phyloP scores from a whole-genome alignment of 2,888 invertebrate species.

The Drosophila macrospina region DNA sequence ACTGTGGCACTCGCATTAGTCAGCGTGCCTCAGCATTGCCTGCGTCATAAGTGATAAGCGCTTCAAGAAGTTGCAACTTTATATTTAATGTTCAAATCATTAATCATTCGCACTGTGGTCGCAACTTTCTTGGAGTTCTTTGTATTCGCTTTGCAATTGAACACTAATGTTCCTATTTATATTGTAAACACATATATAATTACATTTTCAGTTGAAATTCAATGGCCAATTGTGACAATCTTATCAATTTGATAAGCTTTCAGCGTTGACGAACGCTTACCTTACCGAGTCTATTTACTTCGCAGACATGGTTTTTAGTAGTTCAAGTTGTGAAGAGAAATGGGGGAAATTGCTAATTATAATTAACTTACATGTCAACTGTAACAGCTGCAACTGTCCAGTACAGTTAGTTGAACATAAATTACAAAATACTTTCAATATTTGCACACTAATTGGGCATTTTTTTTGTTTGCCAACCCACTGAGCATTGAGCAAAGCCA shows the following conservation, averaged over 20 bases:
- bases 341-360: background rate
- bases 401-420: conserved; percentile 26
- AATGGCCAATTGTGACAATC: conserved; percentile 34
- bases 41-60: conserved; percentile 41
- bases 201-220: conserved; percentile 52
- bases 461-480: conserved; percentile 48
- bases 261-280: conserved; percentile 9
- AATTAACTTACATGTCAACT: background rate
- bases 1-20: conserved; percentile 41
- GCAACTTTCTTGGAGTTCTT: background rate
- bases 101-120: conserved; percentile 44
- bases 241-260: conserved; percentile 51
- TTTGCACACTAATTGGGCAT: conserved; percentile 77
- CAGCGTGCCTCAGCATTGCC: conserved; percentile 13
- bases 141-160: conserved; percentile 1
- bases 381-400: background rate
- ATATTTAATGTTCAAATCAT: conserved; percentile 19
- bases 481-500: conserved; percentile 57
- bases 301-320: background rate
- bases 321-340: background rate
- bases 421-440: conserved; percentile 70
- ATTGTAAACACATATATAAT: conserved; percentile 25
- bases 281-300: background rate
- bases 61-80: conserved; percentile 21
- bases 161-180: background rate